Conservation (phyloP, 1,140 invertebrate species). For the Triops cancriformis region DNA sequence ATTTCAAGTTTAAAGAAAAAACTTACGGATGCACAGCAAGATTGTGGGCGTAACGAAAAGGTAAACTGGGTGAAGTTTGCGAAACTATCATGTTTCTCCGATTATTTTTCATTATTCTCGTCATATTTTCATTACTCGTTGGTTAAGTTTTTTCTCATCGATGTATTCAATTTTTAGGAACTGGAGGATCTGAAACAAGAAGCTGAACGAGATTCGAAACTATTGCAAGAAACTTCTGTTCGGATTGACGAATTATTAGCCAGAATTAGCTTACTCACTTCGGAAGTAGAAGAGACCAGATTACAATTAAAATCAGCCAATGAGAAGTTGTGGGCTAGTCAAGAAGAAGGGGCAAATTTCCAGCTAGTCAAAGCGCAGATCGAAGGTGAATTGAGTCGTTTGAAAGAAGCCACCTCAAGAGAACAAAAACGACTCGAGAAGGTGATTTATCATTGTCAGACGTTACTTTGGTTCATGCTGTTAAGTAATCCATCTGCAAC, state of each 20-base stretch:
- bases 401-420: neutral
- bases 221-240: neutral
- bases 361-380: constrained; percentile 2
- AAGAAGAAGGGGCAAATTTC: constrained; percentile 4
- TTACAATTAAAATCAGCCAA: neutral
- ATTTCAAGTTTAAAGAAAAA: no score
- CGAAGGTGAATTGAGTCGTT: neutral
- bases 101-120: no score
- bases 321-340: neutral
- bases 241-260: neutral
- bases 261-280: neutral
- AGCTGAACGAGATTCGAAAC: neutral
- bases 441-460: neutral
- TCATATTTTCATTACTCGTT: no score
- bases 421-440: neutral
- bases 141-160: no score
- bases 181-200: neutral
- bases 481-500: neutral
- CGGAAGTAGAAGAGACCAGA: neutral
- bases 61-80: no score
- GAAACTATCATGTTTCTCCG: no score
- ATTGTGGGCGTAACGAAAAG: no score
- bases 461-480: no score
- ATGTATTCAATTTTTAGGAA: neutral
- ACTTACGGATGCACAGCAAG: no score